A percentile compares a stretch with the other conserved stretches of the same genome.
These are phyloP conservation scores for Mobula birostris DNA, from an alignment of 2,113 vertebrate species.

Conservation along the genomic window DNA sequence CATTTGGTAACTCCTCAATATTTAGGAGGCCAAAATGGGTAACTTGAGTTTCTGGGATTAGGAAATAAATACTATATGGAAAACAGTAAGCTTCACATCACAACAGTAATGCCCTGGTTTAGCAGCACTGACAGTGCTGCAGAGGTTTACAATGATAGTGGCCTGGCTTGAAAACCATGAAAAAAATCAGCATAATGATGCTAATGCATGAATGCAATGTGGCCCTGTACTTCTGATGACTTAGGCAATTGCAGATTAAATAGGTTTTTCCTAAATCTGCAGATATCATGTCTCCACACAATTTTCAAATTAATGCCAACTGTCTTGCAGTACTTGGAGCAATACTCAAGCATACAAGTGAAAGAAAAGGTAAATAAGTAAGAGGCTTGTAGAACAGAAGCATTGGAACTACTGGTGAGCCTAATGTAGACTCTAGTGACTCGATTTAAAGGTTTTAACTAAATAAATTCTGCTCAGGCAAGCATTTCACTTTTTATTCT, in stretches of 20 bases:
- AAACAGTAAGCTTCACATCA: neutral
- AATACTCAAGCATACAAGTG: neutral
- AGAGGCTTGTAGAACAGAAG: neutral
- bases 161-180: neutral
- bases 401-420: neutral
- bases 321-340: neutral
- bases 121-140: neutral
- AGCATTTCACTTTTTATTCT: neutral
- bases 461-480: neutral
- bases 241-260: constrained; percentile 22
- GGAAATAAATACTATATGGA: neutral
- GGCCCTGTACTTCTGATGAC: neutral
- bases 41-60: constrained; percentile 4
- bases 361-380: neutral
- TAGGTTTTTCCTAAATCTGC: neutral
- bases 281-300: neutral
- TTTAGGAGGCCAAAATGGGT: constrained; percentile 9
- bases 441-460: neutral
- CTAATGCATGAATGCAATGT: neutral
- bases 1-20: neutral
- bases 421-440: neutral
- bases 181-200: neutral
- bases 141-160: neutral
- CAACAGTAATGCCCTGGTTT: neutral
- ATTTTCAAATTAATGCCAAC: constrained; percentile 18